Evolutionary conservation across 2,888 invertebrate species (phyloP), one percentile per base, ranked within the genome.

Genomic region (Geotrupes spiniger): DNA sequence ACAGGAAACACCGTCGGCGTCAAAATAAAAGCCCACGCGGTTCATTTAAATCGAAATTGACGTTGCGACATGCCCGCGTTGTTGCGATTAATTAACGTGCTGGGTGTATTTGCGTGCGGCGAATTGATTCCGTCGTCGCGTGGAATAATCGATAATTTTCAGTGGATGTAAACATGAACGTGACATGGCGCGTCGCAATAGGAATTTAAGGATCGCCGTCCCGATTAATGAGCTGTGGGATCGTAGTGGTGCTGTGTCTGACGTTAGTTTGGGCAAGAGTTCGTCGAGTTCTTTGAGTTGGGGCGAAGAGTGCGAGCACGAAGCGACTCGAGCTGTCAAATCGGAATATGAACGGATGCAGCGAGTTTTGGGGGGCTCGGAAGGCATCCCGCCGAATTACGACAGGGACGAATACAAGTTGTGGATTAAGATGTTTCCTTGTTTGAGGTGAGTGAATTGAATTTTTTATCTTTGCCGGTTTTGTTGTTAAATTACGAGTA

Each of bases 391-490:
- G 1, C 57, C 75, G 21, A 71, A 76, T 36, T 76, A 77, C 43
- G 77, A 81, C 52, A 66, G 76, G 52, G 78, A 80, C 26, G 81
- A 82, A 63, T 80, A 80, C 59, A 74, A 74, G 47, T 78, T 80
- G 59, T 82, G 82, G 82, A 76, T 75, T 50, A 69, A 76, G 47
- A 66, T 77, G 28, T 81, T 81, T 69, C 81, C 81, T 53, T 78
- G 78, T 58, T 72, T 82, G 58, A 77, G 79, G 81, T 80, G 64
- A 49, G 43, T 29, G 8, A 9, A 5, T 37, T 17, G 38, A 10
- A 17, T 1, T 21, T 38, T 38, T 15, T 5, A n/a, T 14, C 10
- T 36, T 36, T 14, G n/a, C n/a, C n/a, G n/a, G n/a, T n/a, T n/a
- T n/a, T n/a, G n/a, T n/a, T n/a, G n/a, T n/a, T n/a, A n/a, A 8